Evolutionary conservation across 2,888 invertebrate species (phyloP).

Genomic region (Thyatira batis): DNA sequence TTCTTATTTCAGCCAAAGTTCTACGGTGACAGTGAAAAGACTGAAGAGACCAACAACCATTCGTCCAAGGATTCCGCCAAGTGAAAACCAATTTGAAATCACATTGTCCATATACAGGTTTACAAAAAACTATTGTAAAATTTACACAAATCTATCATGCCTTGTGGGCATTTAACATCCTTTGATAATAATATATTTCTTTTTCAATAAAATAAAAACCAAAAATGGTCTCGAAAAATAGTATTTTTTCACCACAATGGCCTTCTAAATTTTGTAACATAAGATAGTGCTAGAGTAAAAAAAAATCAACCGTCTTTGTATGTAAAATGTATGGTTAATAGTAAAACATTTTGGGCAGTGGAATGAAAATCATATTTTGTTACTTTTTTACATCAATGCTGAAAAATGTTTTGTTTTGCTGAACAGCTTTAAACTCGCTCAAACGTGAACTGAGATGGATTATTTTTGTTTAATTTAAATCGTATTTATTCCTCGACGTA

Average conservation of each 20-base stretch:
- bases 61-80: conserved; percentile 77
- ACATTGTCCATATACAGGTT: conserved; percentile 10
- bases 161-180: neutral
- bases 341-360: neutral
- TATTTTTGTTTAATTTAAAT: conserved; percentile 50
- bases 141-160: conserved; percentile 6
- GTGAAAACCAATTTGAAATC: conserved; percentile 45
- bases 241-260: conserved; percentile 50
- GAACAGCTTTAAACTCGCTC: conserved; percentile 66
- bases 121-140: conserved; percentile 1
- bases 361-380: neutral
- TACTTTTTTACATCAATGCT: conserved; percentile 3
- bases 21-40: conserved; percentile 84
- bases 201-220: conserved; percentile 6
- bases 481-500: conserved; percentile 57
- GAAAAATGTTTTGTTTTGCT: conserved; percentile 31
- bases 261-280: conserved; percentile 53
- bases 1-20: conserved; percentile 83
- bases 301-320: conserved; percentile 17
- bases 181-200: neutral
- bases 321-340: neutral
- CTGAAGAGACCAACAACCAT: conserved; percentile 81
- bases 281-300: conserved; percentile 49
- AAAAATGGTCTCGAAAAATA: conserved; percentile 26
- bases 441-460: conserved; percentile 46